Evolutionary conservation across 2,888 invertebrate species (phyloP).

Genomic region (Epinotia brunnichana): DNA sequence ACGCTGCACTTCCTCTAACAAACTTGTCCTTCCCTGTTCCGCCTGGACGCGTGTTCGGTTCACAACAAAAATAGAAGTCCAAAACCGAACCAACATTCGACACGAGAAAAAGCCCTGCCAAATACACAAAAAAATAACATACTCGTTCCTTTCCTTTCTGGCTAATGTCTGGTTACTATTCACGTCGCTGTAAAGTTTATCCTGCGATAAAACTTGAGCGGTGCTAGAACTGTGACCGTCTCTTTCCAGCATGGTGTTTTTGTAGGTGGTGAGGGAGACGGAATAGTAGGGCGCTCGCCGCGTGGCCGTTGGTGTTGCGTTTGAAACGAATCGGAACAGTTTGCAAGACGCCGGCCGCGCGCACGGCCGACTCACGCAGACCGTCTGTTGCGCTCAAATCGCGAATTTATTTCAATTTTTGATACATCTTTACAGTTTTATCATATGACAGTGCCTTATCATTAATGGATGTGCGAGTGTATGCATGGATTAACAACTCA

Average conservation of each 20-base stretch:
- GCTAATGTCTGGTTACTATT: slow-evolving; percentile 77
- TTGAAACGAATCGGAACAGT: slow-evolving; percentile 78
- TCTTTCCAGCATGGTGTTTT: slow-evolving; percentile 62
- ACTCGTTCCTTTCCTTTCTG: slow-evolving; percentile 75
- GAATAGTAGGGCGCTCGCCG: slow-evolving; percentile 76
- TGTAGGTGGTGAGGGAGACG: slow-evolving; percentile 72
- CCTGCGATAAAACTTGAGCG: slow-evolving; percentile 77
- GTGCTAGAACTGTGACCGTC: slow-evolving; percentile 63
- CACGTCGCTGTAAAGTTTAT: slow-evolving; percentile 76
- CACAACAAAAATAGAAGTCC: slow-evolving; percentile 72
- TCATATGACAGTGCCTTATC: slow-evolving; percentile 75
- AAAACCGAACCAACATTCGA: slow-evolving; percentile 63
- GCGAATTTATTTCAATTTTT: slow-evolving; percentile 69
- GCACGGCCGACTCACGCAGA: slow-evolving; percentile 75
- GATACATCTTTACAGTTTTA: slow-evolving; percentile 68
- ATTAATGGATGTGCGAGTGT: slow-evolving; percentile 79
- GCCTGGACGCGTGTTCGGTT: slow-evolving; percentile 55
- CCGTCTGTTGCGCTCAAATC: slow-evolving; percentile 76
- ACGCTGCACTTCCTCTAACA: slow-evolving; percentile 61
- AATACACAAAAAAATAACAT: slow-evolving; percentile 77
- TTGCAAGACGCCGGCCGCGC: slow-evolving; percentile 82
- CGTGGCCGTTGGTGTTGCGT: slow-evolving; percentile 78
- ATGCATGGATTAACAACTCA: slow-evolving; percentile 73
- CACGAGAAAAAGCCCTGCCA: slow-evolving; percentile 75
- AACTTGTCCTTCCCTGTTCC: slow-evolving; percentile 57